Evolutionary conservation across 2,113 vertebrate genomes (phyloP).

Genomic region (Erpornis zantholeuca): DNA sequence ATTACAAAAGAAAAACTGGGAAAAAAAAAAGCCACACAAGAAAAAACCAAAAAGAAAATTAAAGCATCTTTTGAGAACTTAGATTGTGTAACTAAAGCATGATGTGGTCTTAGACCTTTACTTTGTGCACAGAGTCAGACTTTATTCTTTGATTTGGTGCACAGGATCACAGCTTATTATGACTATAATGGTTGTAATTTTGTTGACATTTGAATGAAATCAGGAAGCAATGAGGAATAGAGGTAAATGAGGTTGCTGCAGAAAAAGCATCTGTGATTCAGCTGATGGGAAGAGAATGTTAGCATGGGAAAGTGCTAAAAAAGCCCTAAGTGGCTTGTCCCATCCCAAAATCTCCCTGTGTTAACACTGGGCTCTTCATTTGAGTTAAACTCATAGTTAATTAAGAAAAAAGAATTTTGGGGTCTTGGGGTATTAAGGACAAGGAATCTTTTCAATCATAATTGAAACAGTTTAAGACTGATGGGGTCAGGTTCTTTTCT

Average conservation of each 20-base stretch:
- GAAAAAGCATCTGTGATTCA: not conserved
- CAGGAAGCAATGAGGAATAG: not conserved
- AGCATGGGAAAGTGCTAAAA: not conserved
- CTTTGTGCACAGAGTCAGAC: not conserved
- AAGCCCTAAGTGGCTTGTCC: not conserved
- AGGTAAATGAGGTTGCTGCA: not conserved
- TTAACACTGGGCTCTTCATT: not conserved
- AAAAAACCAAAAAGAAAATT: not conserved
- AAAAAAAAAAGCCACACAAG: not conserved
- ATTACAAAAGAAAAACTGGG: not conserved
- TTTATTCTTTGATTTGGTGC: not conserved
- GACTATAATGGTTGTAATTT: not conserved
- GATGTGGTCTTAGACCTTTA: constrained; percentile 8
- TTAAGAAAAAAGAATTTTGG: not conserved
- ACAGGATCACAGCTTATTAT: not conserved
- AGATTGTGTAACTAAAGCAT: not conserved
- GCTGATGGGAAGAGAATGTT: not conserved
- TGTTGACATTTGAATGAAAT: constrained; percentile 38
- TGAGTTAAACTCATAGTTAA: not conserved
- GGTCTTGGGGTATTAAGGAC: not conserved
- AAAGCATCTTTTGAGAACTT: constrained; percentile 1
- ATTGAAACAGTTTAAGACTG: not conserved
- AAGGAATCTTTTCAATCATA: not conserved
- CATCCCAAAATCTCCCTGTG: not conserved
- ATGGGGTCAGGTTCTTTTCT: not conserved